phyloP scores from a whole-genome alignment of 2,113 vertebrate genomes.

The Formicarius rufipectus region DNA sequence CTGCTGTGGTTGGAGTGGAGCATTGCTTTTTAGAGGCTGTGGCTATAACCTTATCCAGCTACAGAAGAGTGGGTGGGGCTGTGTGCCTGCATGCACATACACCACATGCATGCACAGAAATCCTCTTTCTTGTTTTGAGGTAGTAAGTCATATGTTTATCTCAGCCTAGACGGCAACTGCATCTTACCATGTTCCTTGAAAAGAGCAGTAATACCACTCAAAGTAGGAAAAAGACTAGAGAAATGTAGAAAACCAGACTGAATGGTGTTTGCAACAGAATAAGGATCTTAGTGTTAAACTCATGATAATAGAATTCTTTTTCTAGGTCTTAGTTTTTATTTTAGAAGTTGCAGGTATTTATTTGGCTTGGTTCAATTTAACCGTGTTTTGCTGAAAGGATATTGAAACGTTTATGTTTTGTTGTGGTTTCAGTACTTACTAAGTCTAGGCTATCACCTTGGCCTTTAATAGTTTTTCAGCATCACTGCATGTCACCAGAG shows the following conservation, averaged over 20 bases:
- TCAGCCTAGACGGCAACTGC: neutral
- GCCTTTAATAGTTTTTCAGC: neutral
- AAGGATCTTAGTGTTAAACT: neutral
- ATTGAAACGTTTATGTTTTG: neutral
- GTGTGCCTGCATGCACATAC: fast-evolving
- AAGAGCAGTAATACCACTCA: neutral
- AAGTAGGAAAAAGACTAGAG: neutral
- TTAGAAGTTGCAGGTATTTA: neutral
- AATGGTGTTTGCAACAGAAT: neutral
- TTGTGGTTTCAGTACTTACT: neutral
- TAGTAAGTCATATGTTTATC: neutral
- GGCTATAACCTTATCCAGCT: neutral
- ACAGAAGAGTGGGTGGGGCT: neutral
- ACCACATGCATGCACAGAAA: neutral
- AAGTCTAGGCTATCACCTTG: neutral
- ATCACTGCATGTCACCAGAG: neutral
- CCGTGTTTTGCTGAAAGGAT: neutral
- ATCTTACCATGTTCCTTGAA: neutral
- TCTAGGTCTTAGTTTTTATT: neutral
- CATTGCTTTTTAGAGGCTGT: neutral
- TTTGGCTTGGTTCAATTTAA: neutral
- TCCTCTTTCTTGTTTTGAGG: neutral
- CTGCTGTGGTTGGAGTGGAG: neutral
- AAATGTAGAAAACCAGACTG: neutral
- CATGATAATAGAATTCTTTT: neutral